A percentile compares a stretch with the other conserved stretches of the same genome.
phyloP scores from a whole-genome alignment of 2,888 invertebrate genomes.

The Xanthorhoe spadicearia region DNA sequence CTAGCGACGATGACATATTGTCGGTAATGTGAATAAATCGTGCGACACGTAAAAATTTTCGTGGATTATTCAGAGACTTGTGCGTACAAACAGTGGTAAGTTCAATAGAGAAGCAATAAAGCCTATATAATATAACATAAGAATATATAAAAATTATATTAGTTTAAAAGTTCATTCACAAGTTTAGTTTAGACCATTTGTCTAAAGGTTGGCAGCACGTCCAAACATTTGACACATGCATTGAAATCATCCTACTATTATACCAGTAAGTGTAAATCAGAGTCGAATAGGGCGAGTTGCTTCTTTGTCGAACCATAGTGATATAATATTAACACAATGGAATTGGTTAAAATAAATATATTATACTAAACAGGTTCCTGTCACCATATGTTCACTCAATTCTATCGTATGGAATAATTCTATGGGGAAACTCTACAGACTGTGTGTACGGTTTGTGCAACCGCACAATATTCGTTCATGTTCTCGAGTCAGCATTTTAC shows the following conservation, averaged over 20 bases:
- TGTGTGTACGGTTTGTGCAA: conserved; percentile 6
- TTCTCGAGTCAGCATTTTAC: conserved; percentile 3
- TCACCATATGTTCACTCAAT: too few relatives aligned
- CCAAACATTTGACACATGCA: too few relatives aligned
- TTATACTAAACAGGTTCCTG: conserved; percentile 16
- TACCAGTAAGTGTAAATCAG: not conserved
- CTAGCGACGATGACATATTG: not conserved
- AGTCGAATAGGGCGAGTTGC: not conserved
- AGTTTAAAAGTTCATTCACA: too few relatives aligned
- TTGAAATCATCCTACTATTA: too few relatives aligned
- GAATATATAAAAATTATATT: not conserved
- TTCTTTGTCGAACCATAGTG: conserved; percentile 15
- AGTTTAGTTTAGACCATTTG: too few relatives aligned
- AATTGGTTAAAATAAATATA: conserved; percentile 22
- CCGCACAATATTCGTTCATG: not conserved
- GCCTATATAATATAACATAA: not conserved
- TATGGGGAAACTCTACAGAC: too few relatives aligned
- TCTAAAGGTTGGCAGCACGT: too few relatives aligned
- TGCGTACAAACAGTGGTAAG: conserved; percentile 21
- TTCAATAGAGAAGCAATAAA: conserved; percentile 11
- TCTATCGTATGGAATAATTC: too few relatives aligned
- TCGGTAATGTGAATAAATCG: conserved; percentile 3
- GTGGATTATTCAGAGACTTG: conserved; percentile 22
- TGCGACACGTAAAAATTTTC: not conserved
- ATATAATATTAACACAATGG: conserved; percentile 21